Evolutionary conservation across 1,140 invertebrate genomes (phyloP), one percentile per base, ranked within the genome.

Genomic region (Ceratina calcarata): DNA sequence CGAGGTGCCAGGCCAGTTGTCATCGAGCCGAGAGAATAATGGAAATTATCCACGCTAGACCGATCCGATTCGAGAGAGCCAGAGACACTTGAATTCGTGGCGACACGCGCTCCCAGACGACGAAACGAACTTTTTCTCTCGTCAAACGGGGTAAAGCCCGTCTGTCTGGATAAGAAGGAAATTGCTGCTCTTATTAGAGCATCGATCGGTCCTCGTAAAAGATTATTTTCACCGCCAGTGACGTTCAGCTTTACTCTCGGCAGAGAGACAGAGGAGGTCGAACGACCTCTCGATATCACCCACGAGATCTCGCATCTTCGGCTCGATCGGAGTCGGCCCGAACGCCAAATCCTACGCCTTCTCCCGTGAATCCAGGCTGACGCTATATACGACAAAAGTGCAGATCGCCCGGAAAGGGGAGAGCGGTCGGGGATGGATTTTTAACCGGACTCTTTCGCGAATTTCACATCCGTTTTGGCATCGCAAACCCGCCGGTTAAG

Each of bases 381-480:
- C 67, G 24, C 18, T 15, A 18, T 13, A 18, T 15, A 49, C 15
- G 22, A 61, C 71, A 75, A 71, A 16, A 53, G 49, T 74, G 53
- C 62, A 57, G 65, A 55, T 75, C 45, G 72, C 7, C 20, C 12
- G 22, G 51, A 16, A 20, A 51, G 7, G 0, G 3, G 15, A 7
- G 1, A 32, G 20, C 16, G 27, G n/a, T 4, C 20, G 58, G n/a
- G n/a, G 24, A 22, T 55, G 22, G 55, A 58, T 57, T 81, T 77
- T 77, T 58, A 58, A 51, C 10, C 61, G 37, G 45, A 58, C 27
- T 53, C 74, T 77, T 76, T 76, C 67, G 70, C 72, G 72, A 84
- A 84, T 77, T 84, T 85, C 72, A 60, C 68, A 77, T 85, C 64
- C 78, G 67, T 84, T 85, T 85, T 81, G 72, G 72, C 82, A 75